Base-by-base conservation (phyloP, 2,888 invertebrate genomes). In the Ectemnius cavifrons region DNA sequence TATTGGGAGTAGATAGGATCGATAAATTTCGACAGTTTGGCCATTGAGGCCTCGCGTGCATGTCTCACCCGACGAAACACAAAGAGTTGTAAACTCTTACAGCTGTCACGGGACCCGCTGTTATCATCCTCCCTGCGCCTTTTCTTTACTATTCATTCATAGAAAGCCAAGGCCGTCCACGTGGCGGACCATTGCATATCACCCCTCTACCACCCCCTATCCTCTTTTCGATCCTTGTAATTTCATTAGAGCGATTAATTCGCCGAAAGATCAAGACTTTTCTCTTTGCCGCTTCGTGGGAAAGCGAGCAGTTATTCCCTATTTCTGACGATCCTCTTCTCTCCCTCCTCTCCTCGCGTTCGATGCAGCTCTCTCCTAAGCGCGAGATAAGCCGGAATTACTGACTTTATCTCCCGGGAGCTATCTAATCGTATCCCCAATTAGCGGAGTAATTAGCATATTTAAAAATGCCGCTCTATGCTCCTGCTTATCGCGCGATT, bases 1-100 rank as follows among this genome's bases (percentile, higher is more conserved):
- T 87, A 85, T 87, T 87, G 85, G 79, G 23, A 47, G 2, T 58
- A 70, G 81, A 82, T 81, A 82, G 68, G 67, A 68, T 82, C 80
- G 87, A 88, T 86, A 87, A 87, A 85, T 84, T 87, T 83, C 75
- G 88, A 88, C 89, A 88, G 87, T 86, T 86, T 85, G 71, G 57
- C 73, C 87, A 87, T 88, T 88, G 77, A 87, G 78, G 45, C 16
- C 11, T 37, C 37, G 37, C 37, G n/a, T 68, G 46, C 49, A 56
- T 47, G 56, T 52, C 57, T 13, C 49, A 46, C 59, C 62, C n/a
- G 45, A 58, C 23, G 73, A 60, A 46, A 74, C 80, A 85, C 80
- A 86, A 85, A 85, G 82, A 77, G 78, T 80, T 81, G 79, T 85
- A 85, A 85, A 84, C 70, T 71, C 59, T 52, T 78, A 84, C 86